Percentiles rank a stretch among this genome's conserved stretches.
phyloP scores from a whole-genome alignment of 2,113 vertebrate species.

The Actenoides lindsayi region DNA sequence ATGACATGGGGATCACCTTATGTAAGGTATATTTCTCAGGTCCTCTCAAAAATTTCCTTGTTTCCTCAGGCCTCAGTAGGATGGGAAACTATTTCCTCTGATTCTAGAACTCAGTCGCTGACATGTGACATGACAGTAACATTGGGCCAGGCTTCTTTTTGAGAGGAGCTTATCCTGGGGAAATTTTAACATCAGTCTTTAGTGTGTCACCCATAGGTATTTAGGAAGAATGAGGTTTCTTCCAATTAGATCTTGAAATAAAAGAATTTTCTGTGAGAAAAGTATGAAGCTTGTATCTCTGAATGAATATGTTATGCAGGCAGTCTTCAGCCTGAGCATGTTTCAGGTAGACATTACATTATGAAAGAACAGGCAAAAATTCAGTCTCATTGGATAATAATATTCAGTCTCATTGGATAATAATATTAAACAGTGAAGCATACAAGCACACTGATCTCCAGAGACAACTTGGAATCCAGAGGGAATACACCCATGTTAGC shows the following conservation, averaged over 20 bases:
- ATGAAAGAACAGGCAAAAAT: background rate
- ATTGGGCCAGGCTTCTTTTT: background rate
- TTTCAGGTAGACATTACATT: background rate
- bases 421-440: background rate
- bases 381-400: background rate
- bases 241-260: background rate
- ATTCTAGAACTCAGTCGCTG: background rate
- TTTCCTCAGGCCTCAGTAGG: background rate
- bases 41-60: background rate
- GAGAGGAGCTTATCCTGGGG: background rate
- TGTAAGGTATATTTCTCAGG: background rate
- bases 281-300: background rate
- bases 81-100: background rate
- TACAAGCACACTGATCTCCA: background rate
- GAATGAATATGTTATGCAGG: background rate
- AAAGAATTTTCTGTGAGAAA: background rate
- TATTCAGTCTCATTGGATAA: background rate
- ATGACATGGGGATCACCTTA: background rate
- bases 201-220: fast-evolving
- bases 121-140: background rate
- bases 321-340: background rate
- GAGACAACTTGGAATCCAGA: background rate
- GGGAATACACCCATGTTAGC: background rate
- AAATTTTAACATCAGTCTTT: background rate
- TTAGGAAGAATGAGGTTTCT: background rate